phyloP scores from a whole-genome alignment of 2,888 invertebrate species.

The Synanthedon andrenaeformis region DNA sequence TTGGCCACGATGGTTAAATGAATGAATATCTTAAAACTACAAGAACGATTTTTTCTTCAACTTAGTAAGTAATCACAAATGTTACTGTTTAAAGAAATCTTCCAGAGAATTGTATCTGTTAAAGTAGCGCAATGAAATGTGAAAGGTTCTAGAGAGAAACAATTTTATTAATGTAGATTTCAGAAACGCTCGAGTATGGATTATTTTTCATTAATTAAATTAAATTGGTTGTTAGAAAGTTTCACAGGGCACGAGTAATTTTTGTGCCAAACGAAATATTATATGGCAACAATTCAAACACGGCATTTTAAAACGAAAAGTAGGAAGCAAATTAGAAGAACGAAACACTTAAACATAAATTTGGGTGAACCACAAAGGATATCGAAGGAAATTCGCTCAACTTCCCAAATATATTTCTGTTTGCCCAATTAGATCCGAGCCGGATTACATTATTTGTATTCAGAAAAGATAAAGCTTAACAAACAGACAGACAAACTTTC shows the following conservation, averaged over 20 bases:
- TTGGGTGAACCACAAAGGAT: slow-evolving; percentile 2
- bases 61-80: too few species aligned
- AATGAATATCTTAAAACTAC: too few species aligned
- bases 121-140: too few species aligned
- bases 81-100: too few species aligned
- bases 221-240: neutral
- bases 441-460: neutral
- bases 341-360: slow-evolving; percentile 4
- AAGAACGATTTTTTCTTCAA: too few species aligned
- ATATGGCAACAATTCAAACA: neutral
- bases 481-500: neutral
- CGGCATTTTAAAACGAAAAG: neutral
- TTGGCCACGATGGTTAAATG: too few species aligned
- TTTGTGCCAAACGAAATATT: neutral
- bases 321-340: slow-evolving; percentile 2
- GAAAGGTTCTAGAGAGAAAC: too few species aligned
- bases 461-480: neutral
- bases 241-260: neutral
- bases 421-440: neutral
- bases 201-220: neutral
- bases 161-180: neutral
- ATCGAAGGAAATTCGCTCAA: slow-evolving; percentile 1
- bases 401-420: neutral
- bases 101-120: too few species aligned
- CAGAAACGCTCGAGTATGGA: neutral